Evolutionary conservation across 2,113 vertebrate genomes (phyloP), one percentile per base, ranked within the genome.

Genomic region (Melierax canorus): DNA sequence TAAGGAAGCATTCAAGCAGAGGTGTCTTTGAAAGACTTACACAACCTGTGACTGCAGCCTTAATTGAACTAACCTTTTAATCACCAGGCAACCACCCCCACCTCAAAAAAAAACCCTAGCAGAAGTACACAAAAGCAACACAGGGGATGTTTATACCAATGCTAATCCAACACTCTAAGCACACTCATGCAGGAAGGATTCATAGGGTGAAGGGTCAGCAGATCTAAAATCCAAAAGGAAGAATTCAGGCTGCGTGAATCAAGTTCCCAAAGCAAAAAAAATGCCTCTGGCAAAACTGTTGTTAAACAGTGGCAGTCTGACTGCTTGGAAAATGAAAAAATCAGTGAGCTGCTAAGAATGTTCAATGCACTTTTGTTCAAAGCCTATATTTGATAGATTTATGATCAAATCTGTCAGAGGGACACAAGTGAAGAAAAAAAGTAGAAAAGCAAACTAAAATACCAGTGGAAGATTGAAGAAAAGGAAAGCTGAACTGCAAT

Each of bases 1-100:
- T 96, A 94, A 96, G 95, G 95, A 97, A 91, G 93, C 85, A 63
- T 41, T 96, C 87, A 96, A 96, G 93, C 84, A 94, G 81, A 94
- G 85, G 92, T 86, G 83, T 90, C 80, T 94, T 96, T 77, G 13
- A 97, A 91, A 92, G 92, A 96, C 82, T 85, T 97, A 88, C 29
- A 93, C 94, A 97, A 97, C 55, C 91, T 94, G 93, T 93, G 87
- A 96, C 94, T 96, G 75, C 26, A 64, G 75, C 94, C 64, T 92
- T 77, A 88, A 84, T 94, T 16, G 1, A 94, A 94, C 39, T 53
- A 95, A 73, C 87, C 77, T 96, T 95, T 92, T 94, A 97, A 93
- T 93, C 84, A 92, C 91, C 46, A 85, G 59, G 74, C 53, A 62
- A 39, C 27, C 10, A 38, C 7, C 12, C 20, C 17, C 23, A 4